Percentiles rank a stretch among this genome's conserved stretches.
Evolutionary conservation across 2,113 vertebrate species (phyloP).

Genomic region (Spea bombifrons): DNA sequence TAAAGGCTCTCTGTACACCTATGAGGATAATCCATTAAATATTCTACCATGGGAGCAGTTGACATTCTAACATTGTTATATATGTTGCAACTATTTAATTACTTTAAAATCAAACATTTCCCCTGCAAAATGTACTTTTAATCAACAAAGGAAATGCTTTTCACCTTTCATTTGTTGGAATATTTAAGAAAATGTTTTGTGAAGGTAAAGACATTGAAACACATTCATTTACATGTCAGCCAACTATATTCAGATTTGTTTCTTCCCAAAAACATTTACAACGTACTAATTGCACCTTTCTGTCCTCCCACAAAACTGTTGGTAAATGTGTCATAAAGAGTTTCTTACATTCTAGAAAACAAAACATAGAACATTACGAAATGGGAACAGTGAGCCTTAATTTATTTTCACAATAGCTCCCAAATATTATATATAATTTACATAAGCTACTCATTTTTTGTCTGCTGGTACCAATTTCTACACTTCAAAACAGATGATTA

Average conservation of each 20-base stretch:
- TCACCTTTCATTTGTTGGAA: neutral
- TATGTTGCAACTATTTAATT: too few species aligned
- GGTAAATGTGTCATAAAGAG: conserved; percentile 10
- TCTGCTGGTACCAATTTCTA: conserved; percentile 34
- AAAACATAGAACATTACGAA: neutral
- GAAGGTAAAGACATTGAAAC: neutral
- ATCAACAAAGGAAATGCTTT: conserved; percentile 2
- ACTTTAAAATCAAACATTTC: neutral
- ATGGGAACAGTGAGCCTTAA: neutral
- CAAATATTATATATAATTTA: conserved; percentile 26
- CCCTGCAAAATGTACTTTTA: neutral
- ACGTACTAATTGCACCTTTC: conserved; percentile 2
- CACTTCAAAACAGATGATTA: conserved; percentile 50
- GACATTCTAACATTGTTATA: too few species aligned
- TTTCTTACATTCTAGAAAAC: neutral
- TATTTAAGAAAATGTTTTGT: conserved; percentile 1
- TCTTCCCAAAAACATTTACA: neutral
- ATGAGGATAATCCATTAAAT: too few species aligned
- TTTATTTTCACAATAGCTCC: conserved; percentile 7
- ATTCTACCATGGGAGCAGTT: too few species aligned
- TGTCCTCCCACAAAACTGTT: neutral
- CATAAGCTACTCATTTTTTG: neutral
- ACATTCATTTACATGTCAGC: conserved; percentile 14
- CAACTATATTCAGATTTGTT: neutral
- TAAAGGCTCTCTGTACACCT: too few species aligned